Conservation (phyloP, 2,888 invertebrate genomes). For the Polydrusus pterygomalis region DNA sequence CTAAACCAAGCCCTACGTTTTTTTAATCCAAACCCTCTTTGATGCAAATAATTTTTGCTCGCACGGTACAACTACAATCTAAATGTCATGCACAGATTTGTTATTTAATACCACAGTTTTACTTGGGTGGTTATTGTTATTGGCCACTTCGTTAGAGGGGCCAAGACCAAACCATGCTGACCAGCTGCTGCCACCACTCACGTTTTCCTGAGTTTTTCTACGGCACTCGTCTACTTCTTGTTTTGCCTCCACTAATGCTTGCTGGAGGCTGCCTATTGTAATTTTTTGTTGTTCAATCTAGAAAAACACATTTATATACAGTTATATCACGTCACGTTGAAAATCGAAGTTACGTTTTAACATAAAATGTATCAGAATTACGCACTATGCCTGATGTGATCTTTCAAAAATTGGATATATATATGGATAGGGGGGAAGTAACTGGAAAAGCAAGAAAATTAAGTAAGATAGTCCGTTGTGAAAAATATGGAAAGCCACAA, state of each 20-base stretch:
- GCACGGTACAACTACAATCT: slow-evolving; percentile 52
- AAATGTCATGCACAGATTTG: slow-evolving; percentile 69
- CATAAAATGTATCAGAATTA: no score
- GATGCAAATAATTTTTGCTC: no score
- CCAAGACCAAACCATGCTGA: slow-evolving; percentile 67
- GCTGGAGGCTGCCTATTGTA: slow-evolving; percentile 68
- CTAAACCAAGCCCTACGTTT: no score
- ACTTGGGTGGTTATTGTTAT: slow-evolving; percentile 56
- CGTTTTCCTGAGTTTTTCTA: slow-evolving; percentile 66
- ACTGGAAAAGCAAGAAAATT: no score
- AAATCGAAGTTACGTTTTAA: no score
- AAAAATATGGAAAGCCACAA: no score
- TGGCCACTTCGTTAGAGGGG: slow-evolving; percentile 57
- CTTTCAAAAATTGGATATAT: no score
- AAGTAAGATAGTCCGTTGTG: no score
- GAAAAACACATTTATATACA: slow-evolving; percentile 14
- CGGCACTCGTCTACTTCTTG: slow-evolving; percentile 67
- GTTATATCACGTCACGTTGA: no score
- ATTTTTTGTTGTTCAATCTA: slow-evolving; percentile 68
- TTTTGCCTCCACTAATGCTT: slow-evolving; percentile 67
- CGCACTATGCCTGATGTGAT: no score
- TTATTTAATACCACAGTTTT: slow-evolving; percentile 46
- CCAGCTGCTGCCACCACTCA: slow-evolving; percentile 67
- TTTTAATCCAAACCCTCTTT: no score
- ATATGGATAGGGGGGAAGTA: no score